phyloP scores from a whole-genome alignment of 1,140 invertebrate genomes.

The Atta texana region DNA sequence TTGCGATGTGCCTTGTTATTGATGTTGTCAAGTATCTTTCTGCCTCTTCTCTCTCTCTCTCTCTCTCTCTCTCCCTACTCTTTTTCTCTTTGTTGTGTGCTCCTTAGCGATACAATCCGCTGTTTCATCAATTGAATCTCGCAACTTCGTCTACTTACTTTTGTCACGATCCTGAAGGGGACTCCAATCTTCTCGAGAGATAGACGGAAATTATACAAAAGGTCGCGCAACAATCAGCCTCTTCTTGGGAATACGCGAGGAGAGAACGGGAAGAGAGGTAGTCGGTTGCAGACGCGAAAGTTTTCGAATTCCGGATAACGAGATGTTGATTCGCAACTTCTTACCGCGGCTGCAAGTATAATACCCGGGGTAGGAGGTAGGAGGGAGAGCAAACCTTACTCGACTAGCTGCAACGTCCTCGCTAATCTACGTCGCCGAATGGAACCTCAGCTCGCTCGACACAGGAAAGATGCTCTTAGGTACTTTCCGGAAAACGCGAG shows the following conservation, averaged over 20 bases:
- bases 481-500: constrained; percentile 54
- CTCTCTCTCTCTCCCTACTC: not conserved
- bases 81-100: constrained; percentile 3
- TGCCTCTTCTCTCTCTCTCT: not conserved
- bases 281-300: constrained; percentile 55
- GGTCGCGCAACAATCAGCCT: constrained; percentile 55
- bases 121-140: constrained; percentile 57
- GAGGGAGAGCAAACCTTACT: constrained; percentile 33
- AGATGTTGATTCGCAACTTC: constrained; percentile 65
- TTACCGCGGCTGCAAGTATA: constrained; percentile 61
- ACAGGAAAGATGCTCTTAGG: constrained; percentile 39
- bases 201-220: constrained; percentile 63
- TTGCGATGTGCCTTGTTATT: constrained; percentile 41
- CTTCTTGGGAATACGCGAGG: constrained; percentile 17
- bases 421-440: constrained; percentile 54
- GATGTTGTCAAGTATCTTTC: constrained; percentile 38
- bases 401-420: constrained; percentile 41
- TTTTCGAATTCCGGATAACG: constrained; percentile 62
- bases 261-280: constrained; percentile 6
- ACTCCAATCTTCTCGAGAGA: constrained; percentile 21
- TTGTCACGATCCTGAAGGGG: constrained; percentile 31
- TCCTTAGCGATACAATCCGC: constrained; percentile 45
- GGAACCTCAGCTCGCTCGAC: constrained; percentile 50
- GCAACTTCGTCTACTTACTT: constrained; percentile 60
- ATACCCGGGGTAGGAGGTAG: constrained; percentile 2